Evolutionary conservation across 2,797 vertebrate species (phyloP), one percentile per base, ranked within the genome.

Genomic region (Neomorphus geoffroyi): DNA sequence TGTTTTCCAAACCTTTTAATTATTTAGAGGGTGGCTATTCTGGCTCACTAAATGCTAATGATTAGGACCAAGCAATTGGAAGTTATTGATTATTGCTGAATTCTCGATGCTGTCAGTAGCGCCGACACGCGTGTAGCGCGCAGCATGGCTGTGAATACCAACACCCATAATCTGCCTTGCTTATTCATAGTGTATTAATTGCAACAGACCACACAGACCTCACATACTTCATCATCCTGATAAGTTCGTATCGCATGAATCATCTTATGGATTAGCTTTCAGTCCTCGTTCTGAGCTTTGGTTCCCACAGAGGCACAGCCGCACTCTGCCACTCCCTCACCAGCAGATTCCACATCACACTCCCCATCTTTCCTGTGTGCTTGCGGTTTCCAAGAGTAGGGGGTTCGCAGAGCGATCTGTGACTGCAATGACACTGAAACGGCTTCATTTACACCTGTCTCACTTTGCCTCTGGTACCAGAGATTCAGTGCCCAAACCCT

Each of bases 241-340:
- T 70, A 77, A 80, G 17, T 90, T 86, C 93, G 91, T 84, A 91
- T 58, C 1, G 1, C 83, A 86, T 82, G 71, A 90, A 91, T 95
- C 91, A 90, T 88, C 7, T 51, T 82, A 94, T 88, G 41, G 93
- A 95, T 96, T 93, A 93, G 45, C 86, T 92, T 94, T 94, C 88
- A 73, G 50, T 18, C 53, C 69, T 71, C 28, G 45, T 89, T 95
- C 78, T 93, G 83, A 60, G 93, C 86, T 84, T 64, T 82, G 78
- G 67, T 81, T 88, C 56, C 46, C 32, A 9, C 28, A 61, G 71
- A 46, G 8, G 15, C 67, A 64, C 51, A 82, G 69, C 61, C 72
- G 43, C 45, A 27, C 50, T 91, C 58, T 50, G 78, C 58, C 86
- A n/a, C 66, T 90, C 65, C 43, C 33, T 78, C 77, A 45, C 8